phyloP scores from a whole-genome alignment of 2,797 vertebrate genomes.

The Nannoperca obscura region DNA sequence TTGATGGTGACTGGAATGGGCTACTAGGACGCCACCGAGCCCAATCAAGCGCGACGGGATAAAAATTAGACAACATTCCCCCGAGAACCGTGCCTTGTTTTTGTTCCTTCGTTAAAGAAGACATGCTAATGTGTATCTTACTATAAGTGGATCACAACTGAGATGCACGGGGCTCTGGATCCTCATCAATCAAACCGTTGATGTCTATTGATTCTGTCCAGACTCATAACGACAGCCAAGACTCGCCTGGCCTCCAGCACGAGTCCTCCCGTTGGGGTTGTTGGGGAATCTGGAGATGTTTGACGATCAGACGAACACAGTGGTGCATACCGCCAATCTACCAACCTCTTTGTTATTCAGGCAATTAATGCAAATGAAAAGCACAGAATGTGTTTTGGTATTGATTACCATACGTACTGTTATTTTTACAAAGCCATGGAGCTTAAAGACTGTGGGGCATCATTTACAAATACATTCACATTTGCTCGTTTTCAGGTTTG shows the following conservation, averaged over 20 bases:
- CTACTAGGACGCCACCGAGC: constrained; percentile 74
- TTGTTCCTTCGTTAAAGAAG: constrained; percentile 60
- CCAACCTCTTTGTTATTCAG: background rate
- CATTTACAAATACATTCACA: background rate
- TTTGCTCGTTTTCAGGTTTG: background rate
- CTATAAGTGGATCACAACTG: constrained; percentile 65
- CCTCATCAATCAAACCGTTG: constrained; percentile 74
- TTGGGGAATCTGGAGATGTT: background rate
- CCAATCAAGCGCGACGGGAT: constrained; percentile 56
- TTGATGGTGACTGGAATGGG: constrained; percentile 82
- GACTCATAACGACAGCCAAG: constrained; percentile 51
- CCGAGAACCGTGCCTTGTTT: constrained; percentile 56
- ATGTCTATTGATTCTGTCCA: constrained; percentile 71
- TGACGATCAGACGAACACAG: background rate
- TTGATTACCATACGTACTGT: background rate
- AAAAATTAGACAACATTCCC: constrained; percentile 65
- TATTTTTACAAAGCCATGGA: background rate
- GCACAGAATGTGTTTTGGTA: background rate
- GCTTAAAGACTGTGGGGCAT: background rate
- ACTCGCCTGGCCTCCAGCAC: constrained; percentile 25
- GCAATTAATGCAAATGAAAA: constrained; percentile 9
- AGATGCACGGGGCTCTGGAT: constrained; percentile 42
- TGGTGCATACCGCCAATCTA: background rate
- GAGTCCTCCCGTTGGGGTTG: constrained; percentile 2
- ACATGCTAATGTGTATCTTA: constrained; percentile 64